phyloP scores from a whole-genome alignment of 2,797 vertebrate species.

The Bucorvus abyssinicus region DNA sequence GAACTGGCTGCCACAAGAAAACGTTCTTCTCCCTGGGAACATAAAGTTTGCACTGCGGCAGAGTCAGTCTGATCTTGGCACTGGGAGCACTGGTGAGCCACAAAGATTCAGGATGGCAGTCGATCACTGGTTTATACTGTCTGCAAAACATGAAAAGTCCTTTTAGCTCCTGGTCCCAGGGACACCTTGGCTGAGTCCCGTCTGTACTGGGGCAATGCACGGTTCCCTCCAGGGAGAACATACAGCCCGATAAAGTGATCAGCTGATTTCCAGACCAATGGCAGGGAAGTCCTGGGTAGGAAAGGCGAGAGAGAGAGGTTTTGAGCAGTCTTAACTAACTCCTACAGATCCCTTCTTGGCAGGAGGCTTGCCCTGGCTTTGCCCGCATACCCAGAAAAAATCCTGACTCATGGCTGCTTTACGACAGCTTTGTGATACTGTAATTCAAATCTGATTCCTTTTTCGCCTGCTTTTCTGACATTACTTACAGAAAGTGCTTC shows the following conservation, averaged over 20 bases:
- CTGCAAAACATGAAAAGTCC: neutral
- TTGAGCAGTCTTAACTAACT: neutral
- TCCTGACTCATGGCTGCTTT: neutral
- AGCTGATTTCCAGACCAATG: neutral
- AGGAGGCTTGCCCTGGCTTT: neutral
- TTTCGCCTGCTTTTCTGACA: neutral
- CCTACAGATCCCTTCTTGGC: neutral
- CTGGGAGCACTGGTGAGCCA: neutral
- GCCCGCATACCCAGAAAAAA: neutral
- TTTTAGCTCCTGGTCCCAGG: neutral
- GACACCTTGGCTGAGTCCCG: neutral
- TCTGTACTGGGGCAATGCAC: neutral
- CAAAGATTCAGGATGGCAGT: neutral
- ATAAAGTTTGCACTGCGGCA: neutral
- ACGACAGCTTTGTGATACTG: neutral
- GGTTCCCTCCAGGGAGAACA: neutral
- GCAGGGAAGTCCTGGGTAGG: neutral
- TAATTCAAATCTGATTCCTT: neutral
- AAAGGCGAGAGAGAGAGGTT: neutral
- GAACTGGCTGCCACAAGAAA: neutral
- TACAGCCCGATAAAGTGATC: neutral
- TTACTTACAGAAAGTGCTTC: neutral
- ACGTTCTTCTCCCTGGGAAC: neutral
- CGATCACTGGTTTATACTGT: neutral
- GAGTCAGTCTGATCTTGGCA: neutral